phyloP scores from a whole-genome alignment of 2,113 vertebrate species.

The Heptranchias perlo region DNA sequence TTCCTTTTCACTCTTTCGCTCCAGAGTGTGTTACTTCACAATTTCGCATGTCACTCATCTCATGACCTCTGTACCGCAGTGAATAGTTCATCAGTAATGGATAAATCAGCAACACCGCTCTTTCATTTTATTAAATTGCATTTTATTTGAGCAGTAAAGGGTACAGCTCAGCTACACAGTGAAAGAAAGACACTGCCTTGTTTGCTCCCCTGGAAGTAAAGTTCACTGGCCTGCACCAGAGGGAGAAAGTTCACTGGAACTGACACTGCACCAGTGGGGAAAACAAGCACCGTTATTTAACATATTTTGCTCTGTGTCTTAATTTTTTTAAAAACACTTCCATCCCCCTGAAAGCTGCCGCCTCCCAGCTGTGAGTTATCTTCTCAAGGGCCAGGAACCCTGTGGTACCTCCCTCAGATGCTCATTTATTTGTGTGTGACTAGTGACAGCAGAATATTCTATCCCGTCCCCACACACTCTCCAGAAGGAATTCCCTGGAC shows the following conservation, averaged over 20 bases:
- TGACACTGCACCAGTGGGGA: neutral
- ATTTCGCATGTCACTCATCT: no score
- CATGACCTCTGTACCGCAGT: neutral
- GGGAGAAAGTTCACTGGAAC: neutral
- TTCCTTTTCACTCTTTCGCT: no score
- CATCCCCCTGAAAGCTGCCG: neutral
- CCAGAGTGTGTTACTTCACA: no score
- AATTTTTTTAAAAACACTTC: neutral
- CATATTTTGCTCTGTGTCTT: neutral
- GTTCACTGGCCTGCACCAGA: neutral
- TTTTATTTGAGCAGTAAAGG: neutral
- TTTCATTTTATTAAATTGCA: conserved; percentile 16
- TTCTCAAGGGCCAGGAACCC: neutral
- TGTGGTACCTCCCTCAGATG: neutral
- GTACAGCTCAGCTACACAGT: neutral
- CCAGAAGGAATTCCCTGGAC: neutral
- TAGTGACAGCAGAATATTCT: neutral
- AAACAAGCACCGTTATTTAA: neutral
- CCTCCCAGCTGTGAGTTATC: neutral
- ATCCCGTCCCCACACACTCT: neutral
- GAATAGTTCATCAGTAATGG: neutral
- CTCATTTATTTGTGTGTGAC: neutral
- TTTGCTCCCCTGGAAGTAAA: neutral
- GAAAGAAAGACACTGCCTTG: neutral
- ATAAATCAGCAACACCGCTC: neutral